A percentile compares a stretch with the other conserved stretches of the same genome.
Conservation (phyloP, 2,888 invertebrate species). For the Hypercompe scribonia region DNA sequence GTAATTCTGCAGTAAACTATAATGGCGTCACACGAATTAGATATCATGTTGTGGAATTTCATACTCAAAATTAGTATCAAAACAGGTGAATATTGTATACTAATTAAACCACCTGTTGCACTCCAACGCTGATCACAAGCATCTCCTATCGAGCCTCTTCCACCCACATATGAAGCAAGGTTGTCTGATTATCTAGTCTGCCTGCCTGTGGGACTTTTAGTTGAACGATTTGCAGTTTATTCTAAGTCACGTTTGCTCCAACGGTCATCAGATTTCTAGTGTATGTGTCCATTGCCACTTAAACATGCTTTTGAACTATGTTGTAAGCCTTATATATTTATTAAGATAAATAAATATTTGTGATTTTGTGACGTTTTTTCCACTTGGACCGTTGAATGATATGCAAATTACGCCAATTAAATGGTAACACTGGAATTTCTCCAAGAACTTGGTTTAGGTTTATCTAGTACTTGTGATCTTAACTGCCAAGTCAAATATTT, state of each 20-base stretch:
- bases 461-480: too few relatives aligned
- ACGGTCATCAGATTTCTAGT: not conserved
- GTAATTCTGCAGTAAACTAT: slow-evolving; percentile 9
- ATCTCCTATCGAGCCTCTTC: not conserved
- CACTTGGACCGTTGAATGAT: not conserved
- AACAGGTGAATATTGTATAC: not conserved
- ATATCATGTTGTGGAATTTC: not conserved
- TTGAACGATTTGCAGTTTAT: not conserved
- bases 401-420: not conserved
- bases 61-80: not conserved
- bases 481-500: too few relatives aligned
- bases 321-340: too few relatives aligned
- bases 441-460: not conserved
- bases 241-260: not conserved
- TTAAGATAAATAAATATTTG: not conserved
- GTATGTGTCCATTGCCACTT: not conserved
- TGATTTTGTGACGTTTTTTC: not conserved
- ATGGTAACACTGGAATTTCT: too few relatives aligned
- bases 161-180: too few relatives aligned
- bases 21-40: not conserved
- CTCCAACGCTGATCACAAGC: not conserved
- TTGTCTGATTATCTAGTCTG: too few relatives aligned
- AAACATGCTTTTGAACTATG: not conserved
- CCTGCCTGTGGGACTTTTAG: too few relatives aligned
- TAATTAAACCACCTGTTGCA: not conserved